Evolutionary conservation across 2,888 invertebrate genomes (phyloP).

Genomic region (Steinernema carpocapsae): DNA sequence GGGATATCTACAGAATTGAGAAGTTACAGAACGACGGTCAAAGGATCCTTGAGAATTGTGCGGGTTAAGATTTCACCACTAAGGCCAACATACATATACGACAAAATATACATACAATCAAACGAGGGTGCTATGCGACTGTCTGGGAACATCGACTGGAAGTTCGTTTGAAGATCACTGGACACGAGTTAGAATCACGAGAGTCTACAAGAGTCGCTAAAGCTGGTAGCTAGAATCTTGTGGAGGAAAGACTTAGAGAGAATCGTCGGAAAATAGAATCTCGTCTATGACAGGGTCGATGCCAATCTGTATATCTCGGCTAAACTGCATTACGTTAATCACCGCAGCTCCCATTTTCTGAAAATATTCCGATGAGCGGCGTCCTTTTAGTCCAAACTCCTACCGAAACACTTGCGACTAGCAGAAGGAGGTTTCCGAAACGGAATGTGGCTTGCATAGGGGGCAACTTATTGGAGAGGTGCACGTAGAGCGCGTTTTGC

Average conservation of each 20-base stretch:
- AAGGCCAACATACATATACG: neutral
- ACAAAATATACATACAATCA: conserved; percentile 25
- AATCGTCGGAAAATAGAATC: conserved; percentile 16
- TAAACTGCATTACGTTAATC: conserved; percentile 44
- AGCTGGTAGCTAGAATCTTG: conserved; percentile 15
- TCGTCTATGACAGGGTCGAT: conserved; percentile 24
- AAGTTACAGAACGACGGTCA: no score
- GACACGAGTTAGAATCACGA: conserved; percentile 17
- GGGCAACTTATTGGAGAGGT: conserved; percentile 47
- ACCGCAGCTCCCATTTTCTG: conserved; percentile 57
- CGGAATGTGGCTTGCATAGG: conserved; percentile 54
- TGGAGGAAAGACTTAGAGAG: conserved; percentile 24
- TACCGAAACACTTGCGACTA: conserved; percentile 62
- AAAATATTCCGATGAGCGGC: conserved; percentile 39
- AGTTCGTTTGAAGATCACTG: conserved; percentile 26
- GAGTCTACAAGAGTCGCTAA: conserved; percentile 12
- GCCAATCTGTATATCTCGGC: conserved; percentile 30
- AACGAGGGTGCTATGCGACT: conserved; percentile 9
- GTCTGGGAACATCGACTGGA: conserved; percentile 6
- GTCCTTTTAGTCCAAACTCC: conserved; percentile 30
- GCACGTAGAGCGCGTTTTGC: conserved; percentile 61
- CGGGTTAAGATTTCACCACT: no score
- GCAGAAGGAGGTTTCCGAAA: conserved; percentile 60
- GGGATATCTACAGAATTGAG: neutral
- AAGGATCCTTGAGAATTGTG: no score